Evolutionary conservation across 1,140 invertebrate species (phyloP).

Genomic region (Pachypeltis micranthus): DNA sequence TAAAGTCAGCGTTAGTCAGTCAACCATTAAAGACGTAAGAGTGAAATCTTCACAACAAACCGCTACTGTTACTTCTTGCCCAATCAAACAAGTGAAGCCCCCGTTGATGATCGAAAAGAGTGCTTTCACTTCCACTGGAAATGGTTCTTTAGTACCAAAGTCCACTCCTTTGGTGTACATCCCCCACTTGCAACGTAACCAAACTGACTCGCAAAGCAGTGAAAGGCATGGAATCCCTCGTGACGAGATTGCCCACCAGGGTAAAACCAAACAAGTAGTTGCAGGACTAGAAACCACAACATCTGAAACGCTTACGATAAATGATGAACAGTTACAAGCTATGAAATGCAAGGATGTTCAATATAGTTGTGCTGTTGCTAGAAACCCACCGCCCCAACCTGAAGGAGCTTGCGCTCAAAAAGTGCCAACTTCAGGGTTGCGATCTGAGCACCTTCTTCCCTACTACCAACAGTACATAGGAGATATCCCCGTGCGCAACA

Average conservation of each 20-base stretch:
- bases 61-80: conserved; percentile 16
- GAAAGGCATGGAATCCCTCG: background rate
- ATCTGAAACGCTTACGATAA: background rate
- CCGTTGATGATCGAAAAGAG: background rate
- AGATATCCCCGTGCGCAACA: conserved; percentile 31
- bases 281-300: background rate
- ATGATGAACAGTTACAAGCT: background rate
- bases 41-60: conserved; percentile 3
- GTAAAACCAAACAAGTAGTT: conserved; percentile 7
- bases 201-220: background rate
- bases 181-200: background rate
- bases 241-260: background rate
- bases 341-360: conserved; percentile 2
- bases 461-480: conserved; percentile 48
- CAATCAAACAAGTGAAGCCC: conserved; percentile 5
- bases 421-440: conserved; percentile 23
- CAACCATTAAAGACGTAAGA: background rate
- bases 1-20: background rate
- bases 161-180: background rate
- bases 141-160: background rate
- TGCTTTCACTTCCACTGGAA: background rate
- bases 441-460: conserved; percentile 32
- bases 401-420: conserved; percentile 19
- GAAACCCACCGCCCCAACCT: background rate
- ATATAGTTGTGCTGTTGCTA: background rate